A percentile compares a stretch with the other conserved stretches of the same genome.
Evolutionary conservation across 2,797 vertebrate genomes (phyloP).

Genomic region (Lates japonicus): DNA sequence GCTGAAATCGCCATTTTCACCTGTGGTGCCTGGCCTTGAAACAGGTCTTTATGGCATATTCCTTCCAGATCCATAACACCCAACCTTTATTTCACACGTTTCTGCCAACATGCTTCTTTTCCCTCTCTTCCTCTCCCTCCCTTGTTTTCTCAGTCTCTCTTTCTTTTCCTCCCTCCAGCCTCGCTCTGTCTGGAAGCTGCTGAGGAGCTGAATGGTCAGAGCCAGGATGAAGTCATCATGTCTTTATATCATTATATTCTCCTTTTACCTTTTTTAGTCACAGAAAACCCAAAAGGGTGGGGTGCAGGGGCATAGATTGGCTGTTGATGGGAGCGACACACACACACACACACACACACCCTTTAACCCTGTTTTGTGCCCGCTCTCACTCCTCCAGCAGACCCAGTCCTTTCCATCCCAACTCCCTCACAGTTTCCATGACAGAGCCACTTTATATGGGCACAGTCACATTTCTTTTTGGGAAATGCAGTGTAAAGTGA

Average conservation of each 20-base stretch:
- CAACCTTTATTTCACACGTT: conserved; percentile 65
- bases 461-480: conserved; percentile 57
- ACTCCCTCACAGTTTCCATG: conserved; percentile 81
- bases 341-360: conserved; percentile 58
- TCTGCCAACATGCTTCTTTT: conserved; percentile 58
- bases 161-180: conserved; percentile 62
- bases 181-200: conserved; percentile 73
- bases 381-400: conserved; percentile 56
- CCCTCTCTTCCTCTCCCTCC: conserved; percentile 52
- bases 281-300: conserved; percentile 81
- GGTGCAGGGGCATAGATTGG: conserved; percentile 69
- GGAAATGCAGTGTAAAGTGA: conserved; percentile 55
- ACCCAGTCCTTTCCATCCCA: conserved; percentile 61
- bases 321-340: conserved; percentile 68
- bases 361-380: conserved; percentile 74
- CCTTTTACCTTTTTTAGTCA: conserved; percentile 89
- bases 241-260: conserved; percentile 86
- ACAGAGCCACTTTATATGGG: conserved; percentile 69
- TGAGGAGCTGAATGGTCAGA: conserved; percentile 73
- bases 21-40: conserved; percentile 25
- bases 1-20: conserved; percentile 26
- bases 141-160: conserved; percentile 67
- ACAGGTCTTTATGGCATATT: conserved; percentile 8
- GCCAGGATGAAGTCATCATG: conserved; percentile 84
- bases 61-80: conserved; percentile 48